These are phyloP conservation scores for Pararge aegeria DNA, from an alignment of 1,140 invertebrate species.

Conservation along the genomic window DNA sequence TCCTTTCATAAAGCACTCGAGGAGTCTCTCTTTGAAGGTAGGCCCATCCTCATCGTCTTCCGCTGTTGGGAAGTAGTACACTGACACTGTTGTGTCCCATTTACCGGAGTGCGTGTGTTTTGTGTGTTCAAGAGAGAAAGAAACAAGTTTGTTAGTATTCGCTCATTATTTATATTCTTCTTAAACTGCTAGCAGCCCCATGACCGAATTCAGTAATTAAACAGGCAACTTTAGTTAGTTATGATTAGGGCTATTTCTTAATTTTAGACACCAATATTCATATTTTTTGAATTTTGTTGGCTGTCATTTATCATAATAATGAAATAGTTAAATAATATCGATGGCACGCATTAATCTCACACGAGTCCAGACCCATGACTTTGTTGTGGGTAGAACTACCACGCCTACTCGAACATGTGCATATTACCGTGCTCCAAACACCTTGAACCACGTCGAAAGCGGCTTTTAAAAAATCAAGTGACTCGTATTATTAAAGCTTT, in stretches of 20 bases:
- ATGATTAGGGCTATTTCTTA: constrained; percentile 3
- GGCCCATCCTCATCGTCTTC: constrained; percentile 94
- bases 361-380: neutral
- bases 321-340: neutral
- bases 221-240: constrained; percentile 11
- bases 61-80: constrained; percentile 95
- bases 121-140: constrained; percentile 66
- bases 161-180: constrained; percentile 68
- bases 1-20: constrained; percentile 87
- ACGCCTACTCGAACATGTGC: constrained; percentile 23
- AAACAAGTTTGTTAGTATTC: constrained; percentile 78
- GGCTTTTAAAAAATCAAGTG: constrained; percentile 8
- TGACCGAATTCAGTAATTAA: constrained; percentile 4
- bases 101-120: constrained; percentile 67
- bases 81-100: constrained; percentile 87
- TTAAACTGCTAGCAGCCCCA: constrained; percentile 42
- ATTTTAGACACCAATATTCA: constrained; percentile 67
- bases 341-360: neutral
- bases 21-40: constrained; percentile 91
- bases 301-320: constrained; percentile 67
- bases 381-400: neutral
- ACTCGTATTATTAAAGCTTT: constrained; percentile 36
- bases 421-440: constrained; percentile 35
- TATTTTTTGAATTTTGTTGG: constrained; percentile 70
- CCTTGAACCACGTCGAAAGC: constrained; percentile 27